Conservation (phyloP, 2,113 vertebrate species). For the Phyllostomus discolor region DNA sequence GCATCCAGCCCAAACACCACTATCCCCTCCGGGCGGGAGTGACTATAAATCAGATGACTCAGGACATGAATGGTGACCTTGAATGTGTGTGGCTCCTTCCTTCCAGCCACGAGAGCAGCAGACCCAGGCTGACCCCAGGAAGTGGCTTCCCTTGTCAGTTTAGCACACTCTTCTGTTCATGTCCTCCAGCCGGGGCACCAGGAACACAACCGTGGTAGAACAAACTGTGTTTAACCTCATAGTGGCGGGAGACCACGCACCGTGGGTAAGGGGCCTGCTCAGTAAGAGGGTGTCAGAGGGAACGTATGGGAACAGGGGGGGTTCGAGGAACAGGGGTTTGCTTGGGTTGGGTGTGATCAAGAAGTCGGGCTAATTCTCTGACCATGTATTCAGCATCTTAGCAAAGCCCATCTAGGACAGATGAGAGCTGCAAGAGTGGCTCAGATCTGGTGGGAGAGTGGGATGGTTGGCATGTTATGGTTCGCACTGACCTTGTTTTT, state of each 20-base stretch:
- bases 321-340: not conserved
- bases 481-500: not conserved
- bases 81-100: not conserved
- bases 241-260: not conserved
- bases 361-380: not conserved
- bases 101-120: not conserved
- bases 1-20: not conserved
- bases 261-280: rapidly evolving
- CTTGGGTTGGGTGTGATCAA: not conserved
- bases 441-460: rapidly evolving
- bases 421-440: not conserved
- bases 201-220: too few species aligned
- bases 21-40: not conserved
- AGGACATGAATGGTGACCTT: not conserved
- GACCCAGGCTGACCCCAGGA: not conserved
- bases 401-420: not conserved
- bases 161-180: not conserved
- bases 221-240: rapidly evolving
- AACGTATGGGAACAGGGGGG: not conserved
- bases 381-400: too few species aligned
- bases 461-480: not conserved
- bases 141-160: not conserved
- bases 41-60: rapidly evolving
- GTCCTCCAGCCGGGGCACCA: not conserved
- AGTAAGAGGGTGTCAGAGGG: not conserved